Percentiles rank a stretch among this genome's conserved stretches.
phyloP scores from a whole-genome alignment of 23 tunicate genomes.

The Styela clava region DNA sequence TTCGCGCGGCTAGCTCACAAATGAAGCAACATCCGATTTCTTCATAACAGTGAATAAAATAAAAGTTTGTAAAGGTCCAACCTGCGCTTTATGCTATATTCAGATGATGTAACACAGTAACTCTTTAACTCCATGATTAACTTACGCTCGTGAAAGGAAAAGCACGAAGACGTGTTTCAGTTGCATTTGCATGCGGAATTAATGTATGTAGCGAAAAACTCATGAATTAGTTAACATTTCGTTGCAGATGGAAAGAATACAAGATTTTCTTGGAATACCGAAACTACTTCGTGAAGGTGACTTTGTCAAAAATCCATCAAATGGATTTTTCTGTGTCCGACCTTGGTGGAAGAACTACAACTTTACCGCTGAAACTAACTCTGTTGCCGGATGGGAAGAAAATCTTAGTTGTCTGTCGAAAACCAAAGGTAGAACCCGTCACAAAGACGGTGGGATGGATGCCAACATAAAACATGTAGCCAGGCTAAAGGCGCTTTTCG shows the following conservation, averaged over 20 bases:
- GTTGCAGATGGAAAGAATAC: conserved; percentile 13
- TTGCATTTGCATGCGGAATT: too few relatives aligned
- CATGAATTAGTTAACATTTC: too few relatives aligned
- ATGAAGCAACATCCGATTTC: too few relatives aligned
- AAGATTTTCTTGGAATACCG: conserved; percentile 22
- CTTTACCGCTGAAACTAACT: background rate
- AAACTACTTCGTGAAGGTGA: conserved; percentile 4
- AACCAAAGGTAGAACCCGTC: conserved; percentile 12
- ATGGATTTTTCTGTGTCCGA: conserved; percentile 1
- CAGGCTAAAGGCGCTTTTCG: background rate
- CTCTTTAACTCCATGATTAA: too few relatives aligned
- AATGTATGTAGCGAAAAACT: too few relatives aligned
- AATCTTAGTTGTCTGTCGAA: background rate
- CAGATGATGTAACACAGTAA: too few relatives aligned
- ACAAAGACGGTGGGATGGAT: background rate
- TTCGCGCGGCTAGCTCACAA: too few relatives aligned
- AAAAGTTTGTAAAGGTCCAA: too few relatives aligned
- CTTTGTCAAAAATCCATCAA: conserved; percentile 15
- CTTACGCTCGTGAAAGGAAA: too few relatives aligned
- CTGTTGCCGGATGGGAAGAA: background rate
- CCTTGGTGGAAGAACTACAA: background rate
- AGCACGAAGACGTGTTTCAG: too few relatives aligned
- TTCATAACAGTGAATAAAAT: too few relatives aligned
- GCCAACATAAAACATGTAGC: background rate
- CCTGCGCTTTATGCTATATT: too few relatives aligned